These are phyloP conservation scores for Paralinhomoeus sp. DNA, from an alignment of 2,888 invertebrate species.

Conservation along the genomic window DNA sequence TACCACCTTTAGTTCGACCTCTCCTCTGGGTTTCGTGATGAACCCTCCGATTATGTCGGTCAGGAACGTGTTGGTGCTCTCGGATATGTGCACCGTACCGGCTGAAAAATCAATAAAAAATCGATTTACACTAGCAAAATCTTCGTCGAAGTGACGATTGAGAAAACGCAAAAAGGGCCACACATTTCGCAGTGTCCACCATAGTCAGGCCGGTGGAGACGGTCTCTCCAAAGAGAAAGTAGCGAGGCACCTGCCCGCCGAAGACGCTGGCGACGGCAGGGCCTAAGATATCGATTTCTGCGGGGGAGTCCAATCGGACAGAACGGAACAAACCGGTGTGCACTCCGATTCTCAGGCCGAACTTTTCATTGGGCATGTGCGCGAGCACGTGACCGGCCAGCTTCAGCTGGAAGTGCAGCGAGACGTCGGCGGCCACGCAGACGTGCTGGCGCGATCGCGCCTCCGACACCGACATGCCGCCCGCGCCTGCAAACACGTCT, in stretches of 20 bases:
- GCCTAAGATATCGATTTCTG: too few relatives aligned
- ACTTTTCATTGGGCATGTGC: slow-evolving; percentile 1
- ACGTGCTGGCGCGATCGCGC: neutral
- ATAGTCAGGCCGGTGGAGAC: neutral
- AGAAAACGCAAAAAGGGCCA: too few relatives aligned
- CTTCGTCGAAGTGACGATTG: too few relatives aligned
- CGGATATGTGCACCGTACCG: slow-evolving; percentile 8
- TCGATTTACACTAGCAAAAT: too few relatives aligned
- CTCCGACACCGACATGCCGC: too few relatives aligned
- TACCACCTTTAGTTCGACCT: slow-evolving; percentile 16
- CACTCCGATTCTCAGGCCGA: neutral
- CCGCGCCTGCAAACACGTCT: too few relatives aligned
- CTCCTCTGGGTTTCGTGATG: slow-evolving; percentile 14
- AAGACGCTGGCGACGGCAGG: slow-evolving; percentile 1
- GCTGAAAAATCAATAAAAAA: too few relatives aligned
- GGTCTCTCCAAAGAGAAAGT: slow-evolving; percentile 1
- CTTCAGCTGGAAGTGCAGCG: slow-evolving; percentile 1
- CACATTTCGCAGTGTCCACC: neutral
- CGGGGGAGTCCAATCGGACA: too few relatives aligned
- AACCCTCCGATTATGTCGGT: slow-evolving; percentile 11
- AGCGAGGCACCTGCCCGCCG: neutral
- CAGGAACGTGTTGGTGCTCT: slow-evolving; percentile 5
- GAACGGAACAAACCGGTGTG: neutral
- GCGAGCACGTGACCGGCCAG: neutral
- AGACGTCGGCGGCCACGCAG: neutral